Evolutionary conservation across 2,797 vertebrate genomes (phyloP), one percentile per base, ranked within the genome.

Genomic region (Lemur catta): DNA sequence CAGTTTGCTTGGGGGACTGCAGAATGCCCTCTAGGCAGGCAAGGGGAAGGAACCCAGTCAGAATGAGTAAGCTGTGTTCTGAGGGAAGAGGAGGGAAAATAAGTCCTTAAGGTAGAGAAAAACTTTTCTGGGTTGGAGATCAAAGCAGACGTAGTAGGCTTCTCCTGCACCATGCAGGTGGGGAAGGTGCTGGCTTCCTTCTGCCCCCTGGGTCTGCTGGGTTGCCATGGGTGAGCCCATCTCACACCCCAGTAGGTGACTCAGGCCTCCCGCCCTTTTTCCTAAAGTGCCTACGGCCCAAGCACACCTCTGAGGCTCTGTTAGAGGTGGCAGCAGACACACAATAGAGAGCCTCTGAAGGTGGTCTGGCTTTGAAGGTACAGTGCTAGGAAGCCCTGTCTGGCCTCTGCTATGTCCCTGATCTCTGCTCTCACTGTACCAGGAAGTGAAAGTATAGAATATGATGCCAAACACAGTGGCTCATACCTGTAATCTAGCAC

Each of bases 161-260:
- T 22, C 71, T 8, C 52, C 35, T 41, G 14, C 20, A 43, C 22
- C 52, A n/a, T 55, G 79, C 28, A 74, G 63, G 35, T 43, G 13
- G 59, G 84, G 48, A 52, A 81, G 28, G 43, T 50, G 7, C 87
- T 41, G 38, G 84, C 26, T 67, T 87, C 43, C 46, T 86, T 84
- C 52, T 67, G 57, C n/a, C 50, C 28, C 33, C 18, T 38, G 87
- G 69, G 35, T 57, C 59, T 20, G 35, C 69, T 76, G 52, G 15
- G n/a, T 96, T 87, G 93, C 89, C 81, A 6, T 38, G 46, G 69
- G 69, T 30, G 46, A 88, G 30, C 14, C 33, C 63, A 46, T 69
- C 50, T 92, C 26, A 94, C 41, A 97, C 81, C 52, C 52, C 20
- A 80, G 30, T 43, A 71, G 92, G 35, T 90, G 71, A 89, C 55